phyloP scores from a whole-genome alignment of 2,888 invertebrate genomes.

The Luperina testacea region DNA sequence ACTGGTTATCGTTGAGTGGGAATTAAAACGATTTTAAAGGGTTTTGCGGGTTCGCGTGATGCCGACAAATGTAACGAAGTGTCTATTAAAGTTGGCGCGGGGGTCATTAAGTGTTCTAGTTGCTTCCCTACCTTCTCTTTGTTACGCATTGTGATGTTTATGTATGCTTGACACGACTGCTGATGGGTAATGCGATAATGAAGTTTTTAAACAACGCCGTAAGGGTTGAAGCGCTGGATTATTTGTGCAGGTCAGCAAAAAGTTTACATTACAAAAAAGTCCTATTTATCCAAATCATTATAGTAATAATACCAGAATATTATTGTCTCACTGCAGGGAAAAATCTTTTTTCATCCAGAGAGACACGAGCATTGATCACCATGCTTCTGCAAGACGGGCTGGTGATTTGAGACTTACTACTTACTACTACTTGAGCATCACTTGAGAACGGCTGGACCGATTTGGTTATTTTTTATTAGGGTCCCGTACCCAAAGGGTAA shows the following conservation, averaged over 20 bases:
- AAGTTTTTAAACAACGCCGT: background rate
- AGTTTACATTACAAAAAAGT: background rate
- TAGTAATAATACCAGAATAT: background rate
- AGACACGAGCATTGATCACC: too few relatives aligned
- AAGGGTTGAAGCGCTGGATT: background rate
- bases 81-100: conserved; percentile 67
- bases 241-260: background rate
- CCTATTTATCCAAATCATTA: background rate
- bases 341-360: too few relatives aligned
- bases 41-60: conserved; percentile 62
- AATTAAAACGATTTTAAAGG: conserved; percentile 63
- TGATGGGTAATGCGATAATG: conserved; percentile 25
- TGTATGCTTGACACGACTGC: conserved; percentile 46
- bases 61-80: conserved; percentile 57
- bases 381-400: background rate
- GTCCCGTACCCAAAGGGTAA: too few relatives aligned
- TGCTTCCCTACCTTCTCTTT: conserved; percentile 56
- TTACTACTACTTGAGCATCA: too few relatives aligned
- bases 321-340: background rate
- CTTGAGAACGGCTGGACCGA: too few relatives aligned
- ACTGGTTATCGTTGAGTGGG: conserved; percentile 45
- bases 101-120: conserved; percentile 67
- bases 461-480: too few relatives aligned
- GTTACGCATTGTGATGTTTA: conserved; percentile 56
- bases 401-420: background rate